These are phyloP conservation scores for Ochropleura leucogaster DNA, from an alignment of 2,888 invertebrate genomes.

Conservation along the genomic window DNA sequence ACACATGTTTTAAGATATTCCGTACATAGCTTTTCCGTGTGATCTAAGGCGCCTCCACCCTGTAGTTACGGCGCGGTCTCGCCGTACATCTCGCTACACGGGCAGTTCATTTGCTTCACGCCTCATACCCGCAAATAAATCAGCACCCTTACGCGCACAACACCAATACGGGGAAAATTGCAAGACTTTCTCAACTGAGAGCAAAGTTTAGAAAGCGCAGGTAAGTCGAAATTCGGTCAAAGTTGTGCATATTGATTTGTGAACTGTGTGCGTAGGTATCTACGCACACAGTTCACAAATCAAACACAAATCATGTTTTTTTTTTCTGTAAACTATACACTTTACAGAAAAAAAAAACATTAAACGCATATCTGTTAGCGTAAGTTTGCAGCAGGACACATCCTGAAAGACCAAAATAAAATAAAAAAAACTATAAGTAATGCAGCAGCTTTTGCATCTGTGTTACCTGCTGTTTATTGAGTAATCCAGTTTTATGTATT, in stretches of 20 bases:
- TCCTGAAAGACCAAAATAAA: not conserved
- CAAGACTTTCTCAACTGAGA: conserved; percentile 73
- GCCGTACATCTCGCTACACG: conserved; percentile 85
- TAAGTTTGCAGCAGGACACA: too few species aligned
- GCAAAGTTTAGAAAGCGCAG: conserved; percentile 57
- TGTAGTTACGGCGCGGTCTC: conserved; percentile 79
- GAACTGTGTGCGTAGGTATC: not conserved
- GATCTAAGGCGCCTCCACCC: conserved; percentile 66
- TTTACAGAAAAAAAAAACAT: not conserved
- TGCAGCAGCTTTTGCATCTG: not conserved
- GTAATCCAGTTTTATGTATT: conserved; percentile 25
- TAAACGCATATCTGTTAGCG: not conserved
- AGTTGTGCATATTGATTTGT: conserved; percentile 39
- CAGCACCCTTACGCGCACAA: conserved; percentile 78
- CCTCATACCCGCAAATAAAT: conserved; percentile 89
- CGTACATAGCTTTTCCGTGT: conserved; percentile 67
- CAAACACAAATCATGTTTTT: too few species aligned
- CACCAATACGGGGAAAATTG: conserved; percentile 79
- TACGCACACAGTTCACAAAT: too few species aligned
- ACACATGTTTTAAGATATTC: conserved; percentile 70
- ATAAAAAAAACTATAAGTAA: not conserved
- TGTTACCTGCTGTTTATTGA: not conserved
- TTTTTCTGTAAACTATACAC: too few species aligned
- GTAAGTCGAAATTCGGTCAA: conserved; percentile 41
- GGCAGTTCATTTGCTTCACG: conserved; percentile 89